Evolutionary conservation across 2,113 vertebrate genomes (phyloP), one percentile per base, ranked within the genome.

Genomic region (Triplophysa tibetana): DNA sequence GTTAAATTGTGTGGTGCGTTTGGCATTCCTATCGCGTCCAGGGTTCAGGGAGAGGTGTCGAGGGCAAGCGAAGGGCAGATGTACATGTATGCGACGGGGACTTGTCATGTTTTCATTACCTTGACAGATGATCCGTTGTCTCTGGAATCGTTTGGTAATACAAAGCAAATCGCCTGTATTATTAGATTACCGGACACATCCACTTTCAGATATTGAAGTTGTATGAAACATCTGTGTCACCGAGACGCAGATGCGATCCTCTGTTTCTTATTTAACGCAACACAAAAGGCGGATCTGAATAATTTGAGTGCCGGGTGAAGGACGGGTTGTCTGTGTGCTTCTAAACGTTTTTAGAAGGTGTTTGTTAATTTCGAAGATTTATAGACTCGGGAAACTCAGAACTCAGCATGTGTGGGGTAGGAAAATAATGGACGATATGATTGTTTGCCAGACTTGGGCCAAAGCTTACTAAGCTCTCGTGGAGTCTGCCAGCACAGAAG

Each of bases 391-490:
- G 67, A 16, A 67, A 77, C 76, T 61, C 8, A 7, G 16, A 60
- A 67, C 70, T 77, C 41, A 54, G 69, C 56, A 78, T 75, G 48
- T 64, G n/a, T 63, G n/a, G 62, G 72, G 33, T 56, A 64, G 43
- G 16, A n/a, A 74, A 29, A 43, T 65, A 79, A 64, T 61, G 48
- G 24, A 29, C n/a, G 14, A 21, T 61, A 69, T 68, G 50, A 77
- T 66, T 86, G 85, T 82, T 17, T 50, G 85, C 83, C 82, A 90
- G 89, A 89, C 87, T 89, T 86, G 84, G 91, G 89, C 88, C 89
- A 88, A 91, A 90, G 89, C 91, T 89, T 90, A 78, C 86, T 91
- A 91, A 91, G 88, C 89, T 91, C 91, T 93, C 77, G 75, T 82
- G 76, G 86, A 81, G 48, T 61, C 85, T 81, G 83, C 85, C 87